Evolutionary conservation across 2,888 invertebrate genomes (phyloP).

Genomic region (Fragum fragum): DNA sequence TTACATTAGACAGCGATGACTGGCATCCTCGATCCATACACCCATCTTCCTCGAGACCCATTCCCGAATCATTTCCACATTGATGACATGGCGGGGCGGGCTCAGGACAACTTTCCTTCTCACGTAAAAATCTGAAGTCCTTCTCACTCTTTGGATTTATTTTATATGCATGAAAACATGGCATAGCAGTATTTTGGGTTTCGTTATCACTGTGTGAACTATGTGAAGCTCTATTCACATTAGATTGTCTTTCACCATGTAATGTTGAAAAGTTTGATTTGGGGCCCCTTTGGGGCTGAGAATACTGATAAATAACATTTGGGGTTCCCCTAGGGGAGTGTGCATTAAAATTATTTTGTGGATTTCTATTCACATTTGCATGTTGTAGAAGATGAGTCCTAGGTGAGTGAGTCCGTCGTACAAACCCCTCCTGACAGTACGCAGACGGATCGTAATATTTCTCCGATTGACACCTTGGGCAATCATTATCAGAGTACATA

Average conservation of each 20-base stretch:
- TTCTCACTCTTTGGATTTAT: slow-evolving; percentile 69
- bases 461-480: slow-evolving; percentile 71
- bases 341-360: slow-evolving; percentile 37
- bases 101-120: slow-evolving; percentile 64
- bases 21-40: slow-evolving; percentile 88
- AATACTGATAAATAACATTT: slow-evolving; percentile 59
- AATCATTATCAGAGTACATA: slow-evolving; percentile 81
- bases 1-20: slow-evolving; percentile 87
- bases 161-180: slow-evolving; percentile 68
- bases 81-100: slow-evolving; percentile 61
- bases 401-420: slow-evolving; percentile 71
- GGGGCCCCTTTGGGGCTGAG: slow-evolving; percentile 53
- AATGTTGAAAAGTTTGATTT: slow-evolving; percentile 58
- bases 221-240: slow-evolving; percentile 59
- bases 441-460: slow-evolving; percentile 73
- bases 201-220: slow-evolving; percentile 74
- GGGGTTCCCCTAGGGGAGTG: slow-evolving; percentile 65
- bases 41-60: slow-evolving; percentile 71
- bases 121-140: slow-evolving; percentile 63
- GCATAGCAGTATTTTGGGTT: slow-evolving; percentile 46
- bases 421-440: slow-evolving; percentile 75
- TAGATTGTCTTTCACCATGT: slow-evolving; percentile 52
- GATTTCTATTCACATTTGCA: slow-evolving; percentile 52
- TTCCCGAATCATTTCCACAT: slow-evolving; percentile 63
- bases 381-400: slow-evolving; percentile 54